phyloP scores from a whole-genome alignment of 2,888 invertebrate genomes.

The Eudemis profundana region DNA sequence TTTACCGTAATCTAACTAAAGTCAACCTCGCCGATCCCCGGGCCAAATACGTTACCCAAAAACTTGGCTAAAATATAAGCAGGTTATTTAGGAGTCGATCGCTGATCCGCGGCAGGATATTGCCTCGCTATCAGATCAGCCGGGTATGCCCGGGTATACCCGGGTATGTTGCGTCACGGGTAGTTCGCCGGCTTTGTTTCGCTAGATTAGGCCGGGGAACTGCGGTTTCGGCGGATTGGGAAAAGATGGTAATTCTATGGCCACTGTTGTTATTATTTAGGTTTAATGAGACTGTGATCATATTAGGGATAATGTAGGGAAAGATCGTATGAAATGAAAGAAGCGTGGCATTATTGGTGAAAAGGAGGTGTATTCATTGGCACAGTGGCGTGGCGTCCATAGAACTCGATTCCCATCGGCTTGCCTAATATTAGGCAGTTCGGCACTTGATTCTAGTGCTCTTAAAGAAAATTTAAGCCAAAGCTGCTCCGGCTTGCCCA shows the following conservation, averaged over 20 bases:
- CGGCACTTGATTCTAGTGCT: too few species aligned
- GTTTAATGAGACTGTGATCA: neutral
- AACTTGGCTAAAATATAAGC: slow-evolving; percentile 30
- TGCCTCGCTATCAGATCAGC: slow-evolving; percentile 38
- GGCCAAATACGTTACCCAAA: slow-evolving; percentile 5
- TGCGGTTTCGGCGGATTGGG: slow-evolving; percentile 9
- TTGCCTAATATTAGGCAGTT: too few species aligned
- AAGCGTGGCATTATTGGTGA: too few species aligned
- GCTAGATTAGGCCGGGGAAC: neutral
- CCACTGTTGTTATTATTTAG: slow-evolving; percentile 6
- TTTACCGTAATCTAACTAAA: slow-evolving; percentile 13
- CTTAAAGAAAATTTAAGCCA: too few species aligned
- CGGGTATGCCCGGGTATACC: slow-evolving; percentile 1
- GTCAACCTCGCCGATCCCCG: slow-evolving; percentile 1
- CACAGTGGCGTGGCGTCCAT: too few species aligned
- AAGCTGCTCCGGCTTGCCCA: too few species aligned
- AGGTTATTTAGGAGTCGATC: slow-evolving; percentile 30
- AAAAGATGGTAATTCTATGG: slow-evolving; percentile 26
- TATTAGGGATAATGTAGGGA: neutral
- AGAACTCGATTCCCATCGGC: too few species aligned
- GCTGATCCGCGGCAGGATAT: slow-evolving; percentile 34
- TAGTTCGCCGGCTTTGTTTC: too few species aligned
- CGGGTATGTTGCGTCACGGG: too few species aligned
- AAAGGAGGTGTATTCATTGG: too few species aligned
- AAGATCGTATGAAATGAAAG: neutral